These are phyloP conservation scores for Rynchops niger DNA, from an alignment of 2,113 vertebrate genomes.

Conservation along the genomic window DNA sequence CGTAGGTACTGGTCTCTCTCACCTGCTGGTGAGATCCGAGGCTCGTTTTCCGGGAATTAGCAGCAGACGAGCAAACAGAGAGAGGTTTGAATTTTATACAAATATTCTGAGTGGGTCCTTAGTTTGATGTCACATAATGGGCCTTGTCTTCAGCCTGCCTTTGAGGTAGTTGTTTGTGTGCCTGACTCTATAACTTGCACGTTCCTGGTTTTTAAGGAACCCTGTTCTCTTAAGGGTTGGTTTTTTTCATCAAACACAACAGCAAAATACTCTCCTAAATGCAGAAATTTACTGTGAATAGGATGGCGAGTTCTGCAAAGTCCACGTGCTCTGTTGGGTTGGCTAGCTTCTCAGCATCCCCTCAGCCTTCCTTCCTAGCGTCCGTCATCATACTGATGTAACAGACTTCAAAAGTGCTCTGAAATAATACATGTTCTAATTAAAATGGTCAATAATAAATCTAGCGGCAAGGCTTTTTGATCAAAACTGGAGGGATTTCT, in stretches of 20 bases:
- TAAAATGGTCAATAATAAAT: not conserved
- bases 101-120: not conserved
- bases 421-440: not conserved
- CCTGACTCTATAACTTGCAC: not conserved
- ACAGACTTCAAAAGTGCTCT: constrained; percentile 3
- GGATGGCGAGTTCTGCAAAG: not conserved
- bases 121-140: not conserved
- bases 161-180: not conserved
- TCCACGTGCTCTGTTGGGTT: not conserved
- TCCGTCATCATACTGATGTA: not conserved
- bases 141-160: not conserved
- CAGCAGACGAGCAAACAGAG: no score
- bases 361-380: not conserved
- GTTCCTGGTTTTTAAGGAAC: not conserved
- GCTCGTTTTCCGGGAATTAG: not conserved
- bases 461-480: not conserved
- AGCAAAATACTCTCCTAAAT: not conserved
- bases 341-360: not conserved
- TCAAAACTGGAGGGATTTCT: not conserved
- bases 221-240: not conserved
- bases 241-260: not conserved
- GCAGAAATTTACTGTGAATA: not conserved
- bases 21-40: not conserved
- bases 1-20: no score
- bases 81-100: not conserved